Evolutionary conservation across 2,113 vertebrate species (phyloP), one percentile per base, ranked within the genome.

Genomic region (Mormyrus iriodes): DNA sequence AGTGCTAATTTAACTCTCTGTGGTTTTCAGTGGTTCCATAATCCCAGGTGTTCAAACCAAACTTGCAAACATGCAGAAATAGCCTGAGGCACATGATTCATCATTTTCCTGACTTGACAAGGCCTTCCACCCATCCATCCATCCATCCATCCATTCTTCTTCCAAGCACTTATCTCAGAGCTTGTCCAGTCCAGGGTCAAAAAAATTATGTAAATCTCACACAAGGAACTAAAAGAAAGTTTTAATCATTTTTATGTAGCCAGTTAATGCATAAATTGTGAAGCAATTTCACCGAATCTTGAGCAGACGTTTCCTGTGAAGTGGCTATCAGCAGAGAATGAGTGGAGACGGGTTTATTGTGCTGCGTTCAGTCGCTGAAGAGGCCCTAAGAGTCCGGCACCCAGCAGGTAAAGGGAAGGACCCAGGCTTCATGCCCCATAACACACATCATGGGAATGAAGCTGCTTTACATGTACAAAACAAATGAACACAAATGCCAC

Each of bases 151-250:
- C 52, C 55, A 61, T 61, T 24, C 21, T n/a, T 61, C 7, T 61
- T n/a, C 55, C 24, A n/a, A n/a, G 24, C 55, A 61, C 55, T 10
- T 61, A 61, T 61, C 84, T n/a, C 61, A 89, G 52, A 53, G 89
- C 53, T 89, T 10, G 89, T 90, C 85, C 53, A 58, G 92, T 79
- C 13, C 17, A 21, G n/a, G 27, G 88, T 73, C 65, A 88, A 21
- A 58, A 89, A 88, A 42, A 7, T 24, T 21, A 88, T 92, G 24
- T 10, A 89, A 69, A n/a, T 61, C 58, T n/a, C 24, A 61, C 21
- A 9, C 24, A 61, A n/a, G 58, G 24, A 27, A 24, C 58, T 24
- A 52, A 52, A 3, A 15, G n/a, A 52, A 15, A 3, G 12, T 55
- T 55, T 55, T 21, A 27, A 10, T 65, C 31, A 76, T 48, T 73